phyloP scores from a whole-genome alignment of 2,888 invertebrate species.

The Dasysyrphus tricinctus region DNA sequence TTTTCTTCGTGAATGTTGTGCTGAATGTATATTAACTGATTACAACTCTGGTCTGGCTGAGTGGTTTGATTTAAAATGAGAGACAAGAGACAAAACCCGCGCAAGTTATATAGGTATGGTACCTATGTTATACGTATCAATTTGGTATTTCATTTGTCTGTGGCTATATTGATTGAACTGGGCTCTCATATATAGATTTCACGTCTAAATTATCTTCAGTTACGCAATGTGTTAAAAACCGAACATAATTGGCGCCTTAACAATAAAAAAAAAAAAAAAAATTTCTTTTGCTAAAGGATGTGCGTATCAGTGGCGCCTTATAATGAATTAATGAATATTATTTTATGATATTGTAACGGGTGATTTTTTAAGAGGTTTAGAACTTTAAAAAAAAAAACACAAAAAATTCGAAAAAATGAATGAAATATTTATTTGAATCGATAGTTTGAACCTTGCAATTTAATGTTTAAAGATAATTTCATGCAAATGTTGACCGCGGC shows the following conservation, averaged over 20 bases:
- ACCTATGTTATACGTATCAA: not conserved
- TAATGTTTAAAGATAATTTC: too few species aligned
- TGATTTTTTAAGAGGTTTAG: too few species aligned
- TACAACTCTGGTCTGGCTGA: conserved; percentile 21
- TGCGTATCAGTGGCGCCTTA: not conserved
- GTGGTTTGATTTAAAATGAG: not conserved
- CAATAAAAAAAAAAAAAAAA: not conserved
- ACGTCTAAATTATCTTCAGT: conserved; percentile 27
- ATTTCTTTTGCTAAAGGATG: not conserved
- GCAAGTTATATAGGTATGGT: too few species aligned
- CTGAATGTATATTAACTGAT: conserved; percentile 72
- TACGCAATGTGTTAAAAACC: conserved; percentile 51
- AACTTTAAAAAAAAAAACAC: too few species aligned
- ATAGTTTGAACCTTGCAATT: too few species aligned
- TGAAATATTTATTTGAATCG: too few species aligned
- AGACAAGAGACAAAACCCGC: not conserved
- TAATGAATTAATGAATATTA: not conserved
- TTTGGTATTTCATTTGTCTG: conserved; percentile 24
- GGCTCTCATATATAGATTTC: conserved; percentile 39
- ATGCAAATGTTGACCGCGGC: too few species aligned
- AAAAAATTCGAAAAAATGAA: too few species aligned
- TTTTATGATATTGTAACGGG: too few species aligned
- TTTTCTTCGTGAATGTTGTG: conserved; percentile 42
- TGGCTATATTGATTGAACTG: conserved; percentile 8
- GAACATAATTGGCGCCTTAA: conserved; percentile 17